A percentile compares a stretch with the other conserved stretches of the same genome.
phyloP scores from a whole-genome alignment of 2,797 vertebrate genomes.

The Macroramphosus scolopax region DNA sequence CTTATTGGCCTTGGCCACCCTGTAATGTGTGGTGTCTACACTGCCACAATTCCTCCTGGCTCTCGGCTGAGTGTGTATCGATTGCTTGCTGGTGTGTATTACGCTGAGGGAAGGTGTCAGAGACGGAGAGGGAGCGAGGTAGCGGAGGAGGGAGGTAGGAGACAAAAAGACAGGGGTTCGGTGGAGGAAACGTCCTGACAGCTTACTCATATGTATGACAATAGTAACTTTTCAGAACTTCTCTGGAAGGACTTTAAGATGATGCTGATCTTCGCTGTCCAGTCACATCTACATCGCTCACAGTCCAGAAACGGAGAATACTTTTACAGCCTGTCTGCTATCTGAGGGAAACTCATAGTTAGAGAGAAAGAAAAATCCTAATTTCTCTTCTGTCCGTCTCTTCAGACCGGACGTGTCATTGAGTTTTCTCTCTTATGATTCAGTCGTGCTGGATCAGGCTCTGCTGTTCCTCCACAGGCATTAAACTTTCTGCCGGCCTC shows the following conservation, averaged over 20 bases:
- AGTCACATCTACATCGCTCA: too few species aligned
- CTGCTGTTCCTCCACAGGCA: too few species aligned
- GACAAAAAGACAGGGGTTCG: conserved; percentile 52
- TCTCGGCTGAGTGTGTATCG: conserved; percentile 73
- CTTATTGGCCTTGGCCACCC: conserved; percentile 76
- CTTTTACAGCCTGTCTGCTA: too few species aligned
- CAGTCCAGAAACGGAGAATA: too few species aligned
- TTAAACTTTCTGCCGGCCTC: conserved; percentile 67
- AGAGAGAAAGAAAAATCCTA: too few species aligned
- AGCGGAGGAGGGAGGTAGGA: conserved; percentile 35
- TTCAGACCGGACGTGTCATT: too few species aligned
- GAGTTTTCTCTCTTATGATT: too few species aligned
- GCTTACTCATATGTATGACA: conserved; percentile 63
- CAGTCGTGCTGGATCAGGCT: too few species aligned
- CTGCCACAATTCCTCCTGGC: conserved; percentile 79
- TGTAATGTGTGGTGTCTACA: conserved; percentile 74
- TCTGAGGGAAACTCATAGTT: too few species aligned
- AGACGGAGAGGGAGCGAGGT: conserved; percentile 28
- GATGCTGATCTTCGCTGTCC: conserved; percentile 1
- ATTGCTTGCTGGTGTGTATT: conserved; percentile 77
- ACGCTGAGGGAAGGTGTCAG: conserved; percentile 70
- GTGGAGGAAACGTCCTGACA: conserved; percentile 68
- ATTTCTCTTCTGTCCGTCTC: too few species aligned
- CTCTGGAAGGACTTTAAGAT: conserved; percentile 20
- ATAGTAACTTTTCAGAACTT: conserved; percentile 54